Evolutionary conservation across 2,113 vertebrate genomes (phyloP), one percentile per base, ranked within the genome.

Genomic region (Caracal caracal): DNA sequence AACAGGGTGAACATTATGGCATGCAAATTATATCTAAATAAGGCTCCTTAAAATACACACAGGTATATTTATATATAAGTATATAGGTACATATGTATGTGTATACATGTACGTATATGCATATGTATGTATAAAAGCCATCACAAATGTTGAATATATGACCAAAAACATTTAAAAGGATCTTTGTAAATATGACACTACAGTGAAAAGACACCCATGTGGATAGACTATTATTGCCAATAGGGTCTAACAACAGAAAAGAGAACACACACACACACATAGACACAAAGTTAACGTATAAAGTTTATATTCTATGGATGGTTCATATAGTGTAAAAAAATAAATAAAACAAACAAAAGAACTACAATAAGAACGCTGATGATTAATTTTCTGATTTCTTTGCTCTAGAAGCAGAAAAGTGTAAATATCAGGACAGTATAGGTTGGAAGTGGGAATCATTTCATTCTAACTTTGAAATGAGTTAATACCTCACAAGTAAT

Each of bases 111-210:
- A 24, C 6, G 2, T 51, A 16, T 71, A 1, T 26, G 20, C 5
- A 33, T 90, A 7, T 75, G 13, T 28, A 3, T 22, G 68, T 63
- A 35, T 80, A 59, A 53, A 78, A 73, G 5, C 22, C 22, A 94
- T 87, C 17, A 33, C 26, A 93, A 47, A 93, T 91, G 2, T 75
- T 90, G 19, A 83, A 83, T 56, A 11, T 40, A 5, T 79, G 7
- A 37, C 26, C 5, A 88, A 86, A 96, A 95, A 28, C 11, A 83
- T 76, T 82, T 17, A 71, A 7, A 78, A 92, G 35, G 68, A 35
- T 73, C 7, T 83, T 56, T 76, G 40, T 47, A 47, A 75, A 47
- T 76, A 47, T 8, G 28, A 47, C 9, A 51, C 17, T 28, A 33
- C 9, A 40, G 5, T 26, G 1, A 56, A 88, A 92, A 75, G 19